Evolutionary conservation across 2,797 vertebrate genomes (phyloP), one percentile per base, ranked within the genome.

Genomic region (Notolabrus celidotus): DNA sequence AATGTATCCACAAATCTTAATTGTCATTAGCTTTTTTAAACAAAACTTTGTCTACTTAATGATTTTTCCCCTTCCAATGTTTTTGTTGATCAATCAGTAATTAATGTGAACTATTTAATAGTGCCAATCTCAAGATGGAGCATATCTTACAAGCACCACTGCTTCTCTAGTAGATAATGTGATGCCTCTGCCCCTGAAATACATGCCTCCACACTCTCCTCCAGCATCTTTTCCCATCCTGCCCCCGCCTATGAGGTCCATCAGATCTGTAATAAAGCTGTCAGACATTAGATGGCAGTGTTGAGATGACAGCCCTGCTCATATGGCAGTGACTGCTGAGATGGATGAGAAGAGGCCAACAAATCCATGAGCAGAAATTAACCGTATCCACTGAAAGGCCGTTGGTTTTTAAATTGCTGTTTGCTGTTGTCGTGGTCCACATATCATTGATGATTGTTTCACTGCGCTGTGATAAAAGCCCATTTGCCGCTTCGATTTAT

Each of bases 261-360:
- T 65, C 27, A 66, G 42, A 66, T 65, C 43, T 90, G 91, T 74
- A 86, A 63, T 89, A 60, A 76, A 67, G 55, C 64, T 53, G 66
- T 73, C 66, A 62, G 84, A 70, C 94, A 82, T 86, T 87, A 94
- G 94, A 91, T 93, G 94, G 93, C 92, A 88, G 87, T 88, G 89
- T 92, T 86, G 90, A 56, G 84, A 86, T 80, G 88, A 77, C 77
- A 47, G 66, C 66, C 17, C 62, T n/a, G 62, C 71, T 60, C 33
- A 59, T 4, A 41, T 55, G 51, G 47, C 60, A 64, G 39, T 43
- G 53, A 53, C 66, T 60, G 41, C 38, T 47, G 56, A 90, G 82
- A 80, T 71, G 45, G 68, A 89, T 86, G 75, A 84, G 72, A 47
- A 60, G 56, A 68, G 50, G 67, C 74, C 72, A 68, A 74, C 67